Conservation (phyloP, 2,888 invertebrate genomes). For the Eumacrocentrus americanus region DNA sequence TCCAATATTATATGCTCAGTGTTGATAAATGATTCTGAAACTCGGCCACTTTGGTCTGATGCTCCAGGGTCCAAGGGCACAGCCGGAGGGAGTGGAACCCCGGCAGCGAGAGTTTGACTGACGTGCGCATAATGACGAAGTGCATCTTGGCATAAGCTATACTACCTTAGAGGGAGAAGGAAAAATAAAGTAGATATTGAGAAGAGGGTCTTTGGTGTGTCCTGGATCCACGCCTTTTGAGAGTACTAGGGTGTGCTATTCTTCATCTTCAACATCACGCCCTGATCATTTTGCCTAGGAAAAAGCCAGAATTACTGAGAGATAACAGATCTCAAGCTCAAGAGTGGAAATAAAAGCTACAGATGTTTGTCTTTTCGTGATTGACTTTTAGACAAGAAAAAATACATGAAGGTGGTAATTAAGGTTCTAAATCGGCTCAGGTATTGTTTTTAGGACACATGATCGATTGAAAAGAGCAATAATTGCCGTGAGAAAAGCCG, state of each 20-base stretch:
- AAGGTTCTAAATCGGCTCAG: slow-evolving; percentile 5
- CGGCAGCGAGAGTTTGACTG: too few species aligned
- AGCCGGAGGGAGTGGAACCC: too few species aligned
- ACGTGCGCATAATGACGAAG: slow-evolving; percentile 58
- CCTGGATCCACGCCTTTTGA: slow-evolving; percentile 34
- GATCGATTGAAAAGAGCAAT: neutral
- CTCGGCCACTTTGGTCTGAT: neutral
- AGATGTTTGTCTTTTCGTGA: neutral
- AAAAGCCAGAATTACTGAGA: neutral
- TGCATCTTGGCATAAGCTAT: too few species aligned
- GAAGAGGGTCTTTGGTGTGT: slow-evolving; percentile 32
- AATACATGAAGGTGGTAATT: slow-evolving; percentile 14
- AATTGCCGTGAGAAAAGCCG: neutral
- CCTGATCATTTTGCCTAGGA: slow-evolving; percentile 15
- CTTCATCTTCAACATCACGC: slow-evolving; percentile 25
- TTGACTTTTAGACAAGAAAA: neutral
- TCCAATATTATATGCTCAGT: neutral
- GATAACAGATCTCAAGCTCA: slow-evolving; percentile 19
- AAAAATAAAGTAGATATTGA: slow-evolving; percentile 13
- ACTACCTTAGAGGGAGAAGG: too few species aligned
- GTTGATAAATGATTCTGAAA: neutral
- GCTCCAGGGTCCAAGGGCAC: slow-evolving; percentile 22
- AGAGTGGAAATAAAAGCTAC: neutral
- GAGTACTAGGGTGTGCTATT: slow-evolving; percentile 2
- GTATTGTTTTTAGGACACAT: neutral